Conservation (phyloP, 2,888 invertebrate genomes). For the Luperina nickerlii region DNA sequence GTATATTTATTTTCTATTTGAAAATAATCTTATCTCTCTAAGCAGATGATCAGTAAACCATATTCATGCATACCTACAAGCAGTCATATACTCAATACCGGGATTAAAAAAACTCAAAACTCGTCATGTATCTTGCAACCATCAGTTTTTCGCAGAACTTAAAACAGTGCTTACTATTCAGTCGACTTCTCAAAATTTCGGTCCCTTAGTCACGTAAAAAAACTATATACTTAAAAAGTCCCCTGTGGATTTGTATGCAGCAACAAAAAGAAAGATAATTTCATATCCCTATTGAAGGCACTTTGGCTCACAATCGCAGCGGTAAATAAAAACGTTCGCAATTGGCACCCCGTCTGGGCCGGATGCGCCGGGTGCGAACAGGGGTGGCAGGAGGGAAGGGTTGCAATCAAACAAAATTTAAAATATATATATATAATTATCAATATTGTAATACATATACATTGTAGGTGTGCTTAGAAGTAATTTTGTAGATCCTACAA, state of each 20-base stretch:
- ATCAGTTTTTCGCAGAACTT: background rate
- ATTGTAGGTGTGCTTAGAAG: background rate
- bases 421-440: too few relatives aligned
- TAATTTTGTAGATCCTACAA: background rate
- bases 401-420: background rate
- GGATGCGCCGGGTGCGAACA: constrained; percentile 59
- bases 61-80: background rate
- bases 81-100: background rate
- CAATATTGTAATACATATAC: background rate
- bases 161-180: background rate
- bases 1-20: background rate
- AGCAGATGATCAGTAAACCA: background rate
- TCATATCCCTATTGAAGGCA: constrained; percentile 65
- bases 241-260: constrained; percentile 38
- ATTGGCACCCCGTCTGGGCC: constrained; percentile 69
- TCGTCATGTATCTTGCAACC: background rate
- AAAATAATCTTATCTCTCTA: background rate
- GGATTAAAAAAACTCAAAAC: background rate
- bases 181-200: background rate
- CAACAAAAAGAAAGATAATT: constrained; percentile 64
- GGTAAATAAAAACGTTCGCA: constrained; percentile 69
- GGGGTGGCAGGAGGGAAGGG: constrained; percentile 33
- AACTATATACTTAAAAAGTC: background rate
- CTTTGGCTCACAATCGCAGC: constrained; percentile 63
- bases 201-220: constrained; percentile 13